Conservation (phyloP, 2,888 invertebrate genomes). For the Agriotes lineatus region DNA sequence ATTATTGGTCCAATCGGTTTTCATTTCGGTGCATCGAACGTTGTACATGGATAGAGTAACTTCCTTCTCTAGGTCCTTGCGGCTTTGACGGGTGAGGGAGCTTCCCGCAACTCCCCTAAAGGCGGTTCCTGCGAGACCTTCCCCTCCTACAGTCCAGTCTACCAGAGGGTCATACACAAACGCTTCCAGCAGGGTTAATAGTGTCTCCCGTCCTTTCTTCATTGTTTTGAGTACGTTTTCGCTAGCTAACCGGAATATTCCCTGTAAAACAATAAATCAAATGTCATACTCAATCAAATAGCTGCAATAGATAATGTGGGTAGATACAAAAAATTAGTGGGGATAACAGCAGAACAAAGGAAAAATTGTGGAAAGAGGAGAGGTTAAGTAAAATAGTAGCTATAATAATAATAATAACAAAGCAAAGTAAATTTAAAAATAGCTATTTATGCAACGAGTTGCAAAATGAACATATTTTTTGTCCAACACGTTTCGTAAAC, state of each 20-base stretch:
- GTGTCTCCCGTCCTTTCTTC: constrained; percentile 91
- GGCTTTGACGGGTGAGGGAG: constrained; percentile 67
- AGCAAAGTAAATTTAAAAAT: no score
- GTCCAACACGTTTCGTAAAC: no score
- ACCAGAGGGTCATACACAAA: constrained; percentile 98
- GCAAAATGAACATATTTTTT: no score
- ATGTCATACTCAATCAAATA: no score
- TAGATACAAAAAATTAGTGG: no score
- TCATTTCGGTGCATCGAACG: constrained; percentile 85
- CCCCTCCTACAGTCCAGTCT: constrained; percentile 94
- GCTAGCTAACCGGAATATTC: constrained; percentile 91
- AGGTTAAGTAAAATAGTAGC: no score
- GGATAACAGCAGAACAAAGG: no score
- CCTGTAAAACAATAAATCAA: constrained; percentile 76
- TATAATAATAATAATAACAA: no score
- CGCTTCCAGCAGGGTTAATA: constrained; percentile 93
- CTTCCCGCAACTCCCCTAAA: constrained; percentile 61
- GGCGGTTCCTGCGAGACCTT: constrained; percentile 68
- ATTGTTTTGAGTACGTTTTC: constrained; percentile 92
- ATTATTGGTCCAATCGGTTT: constrained; percentile 82
- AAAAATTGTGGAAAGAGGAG: no score
- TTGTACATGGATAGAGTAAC: constrained; percentile 83
- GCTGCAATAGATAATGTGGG: no score
- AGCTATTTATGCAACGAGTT: no score
- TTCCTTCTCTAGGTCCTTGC: constrained; percentile 77